Conservation (phyloP, 2,113 vertebrate genomes). For the Paradoxurus hermaphroditus region DNA sequence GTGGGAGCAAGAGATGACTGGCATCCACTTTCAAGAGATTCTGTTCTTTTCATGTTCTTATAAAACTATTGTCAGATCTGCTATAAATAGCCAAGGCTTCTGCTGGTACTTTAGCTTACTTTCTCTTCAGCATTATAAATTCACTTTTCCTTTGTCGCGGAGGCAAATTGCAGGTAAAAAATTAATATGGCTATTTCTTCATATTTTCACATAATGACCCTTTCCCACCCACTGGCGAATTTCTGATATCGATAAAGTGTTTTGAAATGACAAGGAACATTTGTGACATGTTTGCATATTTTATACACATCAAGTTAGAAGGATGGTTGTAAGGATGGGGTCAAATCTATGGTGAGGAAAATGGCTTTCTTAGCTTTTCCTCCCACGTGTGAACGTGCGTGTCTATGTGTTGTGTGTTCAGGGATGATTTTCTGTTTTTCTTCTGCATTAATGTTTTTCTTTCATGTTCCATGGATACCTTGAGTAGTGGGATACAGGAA, state of each 20-base stretch:
- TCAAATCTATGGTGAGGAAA: slow-evolving; percentile 74
- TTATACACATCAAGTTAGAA: slow-evolving; percentile 80
- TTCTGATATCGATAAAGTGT: slow-evolving; percentile 77
- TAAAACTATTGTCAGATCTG: slow-evolving; percentile 82
- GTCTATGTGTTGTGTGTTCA: slow-evolving; percentile 51
- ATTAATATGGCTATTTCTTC: slow-evolving; percentile 88
- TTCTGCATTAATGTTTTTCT: slow-evolving; percentile 76
- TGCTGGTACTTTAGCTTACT: slow-evolving; percentile 79
- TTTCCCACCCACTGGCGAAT: slow-evolving; percentile 81
- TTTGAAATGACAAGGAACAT: slow-evolving; percentile 81
- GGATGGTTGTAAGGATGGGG: slow-evolving; percentile 74
- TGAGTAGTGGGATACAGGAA: slow-evolving; percentile 72
- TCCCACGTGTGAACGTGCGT: background rate
- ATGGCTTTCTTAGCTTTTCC: slow-evolving; percentile 53
- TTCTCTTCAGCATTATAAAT: slow-evolving; percentile 79
- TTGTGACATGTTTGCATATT: slow-evolving; percentile 87
- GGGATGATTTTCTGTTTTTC: slow-evolving; percentile 71
- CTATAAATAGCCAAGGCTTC: slow-evolving; percentile 83
- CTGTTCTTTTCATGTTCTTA: slow-evolving; percentile 79
- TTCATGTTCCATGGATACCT: slow-evolving; percentile 79
- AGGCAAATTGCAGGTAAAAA: slow-evolving; percentile 86
- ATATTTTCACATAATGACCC: slow-evolving; percentile 84
- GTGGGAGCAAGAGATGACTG: slow-evolving; percentile 78
- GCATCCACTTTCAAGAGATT: slow-evolving; percentile 79
- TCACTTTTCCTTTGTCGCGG: slow-evolving; percentile 77